Base-by-base conservation (phyloP, 2,888 invertebrate genomes). In the Smittia aterrima region DNA sequence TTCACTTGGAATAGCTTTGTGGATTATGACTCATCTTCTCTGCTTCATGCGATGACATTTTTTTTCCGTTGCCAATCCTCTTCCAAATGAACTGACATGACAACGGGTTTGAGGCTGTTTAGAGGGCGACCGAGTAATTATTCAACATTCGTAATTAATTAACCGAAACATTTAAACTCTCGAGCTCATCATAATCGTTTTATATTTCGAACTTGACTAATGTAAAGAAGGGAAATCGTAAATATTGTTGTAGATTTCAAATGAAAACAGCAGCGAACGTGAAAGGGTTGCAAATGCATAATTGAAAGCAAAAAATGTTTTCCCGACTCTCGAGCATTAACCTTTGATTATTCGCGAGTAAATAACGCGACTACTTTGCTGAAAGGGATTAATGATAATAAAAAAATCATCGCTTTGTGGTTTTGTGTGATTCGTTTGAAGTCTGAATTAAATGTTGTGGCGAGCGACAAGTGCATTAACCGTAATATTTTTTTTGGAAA, bases 301-400 rank as follows among this genome's bases (percentile, higher is more conserved):
- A 58, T 58, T 58, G 58, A 58, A 58, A 58, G n/a, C 13, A n/a
- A 58, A 22, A 58, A 58, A 58, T 58, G 24, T 58, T 47, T 58
- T 58, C 24, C 11, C 20, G 16, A 22, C 24, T 58, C 6, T 16
- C 58, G 58, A 22, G 58, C 58, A 22, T 58, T 58, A 58, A 58
- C 58, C 58, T 58, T 58, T 58, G 58, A 58, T 58, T 58, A 58
- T 58, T 58, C 58, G 58, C 58, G 58, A 58, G 58, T 58, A 58
- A 58, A 58, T 58, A 58, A 58, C 58, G 58, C 58, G 24, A 38
- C 6, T 58, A 47, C 13, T 58, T 58, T 22, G 58, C 20, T 58
- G 11, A 58, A 58, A 58, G 58, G 58, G 58, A 58, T 58, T 58
- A 22, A 16, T 47, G 16, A 47, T 47, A 58, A 58, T 22, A 58